A percentile compares a stretch with the other conserved stretches of the same genome.
phyloP scores from a whole-genome alignment of 2,888 invertebrate species.

The Drosophila longiperda region DNA sequence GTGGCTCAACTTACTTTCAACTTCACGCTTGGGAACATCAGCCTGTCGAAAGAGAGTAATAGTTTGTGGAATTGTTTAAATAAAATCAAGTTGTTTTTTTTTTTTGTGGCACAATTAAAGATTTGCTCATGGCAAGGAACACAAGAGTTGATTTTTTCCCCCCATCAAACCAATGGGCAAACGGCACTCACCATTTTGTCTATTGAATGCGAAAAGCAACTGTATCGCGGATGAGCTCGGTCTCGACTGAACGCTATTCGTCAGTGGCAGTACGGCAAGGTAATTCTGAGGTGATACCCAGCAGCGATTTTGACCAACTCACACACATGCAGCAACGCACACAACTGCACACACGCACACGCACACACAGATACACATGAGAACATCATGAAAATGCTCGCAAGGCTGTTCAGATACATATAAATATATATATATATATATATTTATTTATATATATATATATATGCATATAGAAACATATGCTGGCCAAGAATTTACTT shows the following conservation, averaged over 20 bases:
- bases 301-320: constrained; percentile 48
- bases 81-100: constrained; percentile 1
- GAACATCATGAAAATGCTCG: constrained; percentile 38
- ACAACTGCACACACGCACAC: constrained; percentile 32
- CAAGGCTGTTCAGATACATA: constrained; percentile 50
- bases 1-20: constrained; percentile 92
- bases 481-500: constrained; percentile 76
- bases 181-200: constrained; percentile 88
- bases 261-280: constrained; percentile 83
- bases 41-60: constrained; percentile 87
- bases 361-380: constrained; percentile 9
- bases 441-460: constrained; percentile 7
- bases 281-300: constrained; percentile 83
- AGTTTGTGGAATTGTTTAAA: constrained; percentile 19
- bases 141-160: constrained; percentile 23
- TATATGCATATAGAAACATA: constrained; percentile 36
- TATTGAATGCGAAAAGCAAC: constrained; percentile 86
- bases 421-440: constrained; percentile 11
- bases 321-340: constrained; percentile 32
- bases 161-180: constrained; percentile 23
- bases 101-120: constrained; percentile 1
- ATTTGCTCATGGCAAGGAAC: constrained; percentile 14
- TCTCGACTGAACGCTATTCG: constrained; percentile 85
- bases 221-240: constrained; percentile 86
- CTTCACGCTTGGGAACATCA: constrained; percentile 93